A percentile compares a stretch with the other conserved stretches of the same genome.
These are phyloP conservation scores for Eupithecia vulgata DNA, from an alignment of 2,888 invertebrate species.

Conservation along the genomic window DNA sequence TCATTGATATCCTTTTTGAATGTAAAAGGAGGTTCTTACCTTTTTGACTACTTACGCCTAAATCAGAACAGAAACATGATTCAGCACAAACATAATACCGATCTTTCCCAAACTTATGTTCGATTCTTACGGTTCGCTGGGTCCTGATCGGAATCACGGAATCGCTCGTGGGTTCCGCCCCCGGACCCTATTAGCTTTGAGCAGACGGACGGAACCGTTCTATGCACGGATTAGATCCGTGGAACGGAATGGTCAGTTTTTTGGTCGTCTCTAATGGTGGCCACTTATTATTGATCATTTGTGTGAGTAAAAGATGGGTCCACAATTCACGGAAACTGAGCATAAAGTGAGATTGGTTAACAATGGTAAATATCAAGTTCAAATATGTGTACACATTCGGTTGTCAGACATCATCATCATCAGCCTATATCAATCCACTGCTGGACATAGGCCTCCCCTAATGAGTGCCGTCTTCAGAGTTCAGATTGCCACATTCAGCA, in stretches of 20 bases:
- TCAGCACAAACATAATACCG: constrained; percentile 5
- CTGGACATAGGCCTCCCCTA: too few relatives aligned
- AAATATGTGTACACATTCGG: neutral
- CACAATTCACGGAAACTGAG: neutral
- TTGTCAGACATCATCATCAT: neutral
- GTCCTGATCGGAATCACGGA: constrained; percentile 25
- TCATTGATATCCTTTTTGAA: too few relatives aligned
- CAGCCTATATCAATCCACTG: too few relatives aligned
- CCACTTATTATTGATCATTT: neutral
- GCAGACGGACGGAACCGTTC: constrained; percentile 16
- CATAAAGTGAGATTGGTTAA: neutral
- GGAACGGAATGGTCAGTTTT: constrained; percentile 11
- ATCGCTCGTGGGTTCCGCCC: constrained; percentile 19
- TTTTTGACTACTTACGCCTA: neutral
- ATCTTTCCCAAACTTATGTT: constrained; percentile 22
- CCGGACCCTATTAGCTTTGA: constrained; percentile 26
- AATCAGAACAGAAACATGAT: neutral
- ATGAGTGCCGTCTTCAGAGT: too few relatives aligned
- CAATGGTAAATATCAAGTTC: too few relatives aligned
- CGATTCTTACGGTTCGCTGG: constrained; percentile 24
- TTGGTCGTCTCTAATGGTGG: constrained; percentile 1
- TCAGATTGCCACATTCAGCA: too few relatives aligned
- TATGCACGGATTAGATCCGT: constrained; percentile 17
- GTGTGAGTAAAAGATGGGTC: neutral
- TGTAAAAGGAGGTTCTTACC: neutral